A percentile compares a stretch with the other conserved stretches of the same genome.
These are phyloP conservation scores for Cyclina sinensis DNA, from an alignment of 1,140 invertebrate genomes.

Conservation along the genomic window DNA sequence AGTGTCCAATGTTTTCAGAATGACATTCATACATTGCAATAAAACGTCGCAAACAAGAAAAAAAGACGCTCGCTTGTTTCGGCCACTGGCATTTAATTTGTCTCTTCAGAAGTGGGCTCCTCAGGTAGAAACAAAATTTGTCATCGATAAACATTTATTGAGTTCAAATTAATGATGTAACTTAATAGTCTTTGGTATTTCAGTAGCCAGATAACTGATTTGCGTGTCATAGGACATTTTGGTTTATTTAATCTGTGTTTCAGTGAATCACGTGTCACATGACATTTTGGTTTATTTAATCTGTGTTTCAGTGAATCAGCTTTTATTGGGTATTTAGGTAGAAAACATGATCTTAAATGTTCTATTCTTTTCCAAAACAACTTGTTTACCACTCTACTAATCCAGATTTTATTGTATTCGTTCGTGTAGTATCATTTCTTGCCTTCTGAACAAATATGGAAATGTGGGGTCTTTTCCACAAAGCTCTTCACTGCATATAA, in stretches of 20 bases:
- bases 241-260: not conserved
- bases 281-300: not conserved
- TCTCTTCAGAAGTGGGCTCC: too few species aligned
- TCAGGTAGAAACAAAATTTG: not conserved
- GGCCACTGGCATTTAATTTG: too few species aligned
- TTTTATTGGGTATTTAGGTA: not conserved
- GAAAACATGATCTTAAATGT: not conserved
- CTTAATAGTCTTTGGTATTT: not conserved
- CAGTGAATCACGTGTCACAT: not conserved
- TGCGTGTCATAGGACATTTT: not conserved
- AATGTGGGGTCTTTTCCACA: too few species aligned
- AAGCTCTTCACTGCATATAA: too few species aligned
- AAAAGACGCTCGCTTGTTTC: too few species aligned
- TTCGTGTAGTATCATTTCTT: too few species aligned
- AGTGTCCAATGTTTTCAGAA: too few species aligned
- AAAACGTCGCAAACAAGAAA: too few species aligned
- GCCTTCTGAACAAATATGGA: too few species aligned
- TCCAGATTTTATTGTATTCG: too few species aligned
- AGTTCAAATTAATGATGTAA: slow-evolving; percentile 12
- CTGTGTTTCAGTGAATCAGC: not conserved
- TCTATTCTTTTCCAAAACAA: not conserved
- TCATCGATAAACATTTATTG: not conserved
- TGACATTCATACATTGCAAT: too few species aligned
- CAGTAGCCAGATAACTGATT: not conserved
- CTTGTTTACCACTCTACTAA: not conserved